phyloP scores from a whole-genome alignment of 2,888 invertebrate species.

The Molanna angustata region DNA sequence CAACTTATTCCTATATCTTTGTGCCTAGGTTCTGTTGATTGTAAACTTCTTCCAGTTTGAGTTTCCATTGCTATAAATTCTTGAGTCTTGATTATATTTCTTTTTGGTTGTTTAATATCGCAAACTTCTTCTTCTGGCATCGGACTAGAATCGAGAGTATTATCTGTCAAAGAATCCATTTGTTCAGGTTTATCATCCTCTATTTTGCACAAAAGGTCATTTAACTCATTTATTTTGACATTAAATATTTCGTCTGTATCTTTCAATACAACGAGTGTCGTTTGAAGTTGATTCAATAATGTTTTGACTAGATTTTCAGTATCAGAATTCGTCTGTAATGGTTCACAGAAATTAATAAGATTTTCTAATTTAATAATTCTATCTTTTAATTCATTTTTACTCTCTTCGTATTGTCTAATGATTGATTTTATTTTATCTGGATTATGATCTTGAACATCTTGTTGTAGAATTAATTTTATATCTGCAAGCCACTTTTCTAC shows the following conservation, averaged over 20 bases:
- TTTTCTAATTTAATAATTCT: conserved; percentile 49
- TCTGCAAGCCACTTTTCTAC: conserved; percentile 55
- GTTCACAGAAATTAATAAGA: conserved; percentile 47
- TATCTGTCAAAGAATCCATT: conserved; percentile 55
- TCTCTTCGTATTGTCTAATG: conserved; percentile 39
- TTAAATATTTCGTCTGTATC: conserved; percentile 62
- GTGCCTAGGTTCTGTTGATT: conserved; percentile 38
- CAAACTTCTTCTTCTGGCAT: conserved; percentile 63
- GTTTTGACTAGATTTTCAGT: conserved; percentile 46
- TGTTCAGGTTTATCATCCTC: conserved; percentile 38
- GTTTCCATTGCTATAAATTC: conserved; percentile 32
- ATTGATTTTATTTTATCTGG: conserved; percentile 38
- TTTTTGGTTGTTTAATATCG: conserved; percentile 35
- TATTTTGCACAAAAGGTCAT: conserved; percentile 47
- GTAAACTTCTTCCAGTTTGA: conserved; percentile 28
- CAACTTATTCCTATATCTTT: conserved; percentile 55
- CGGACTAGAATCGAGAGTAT: conserved; percentile 66
- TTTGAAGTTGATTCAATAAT: conserved; percentile 56
- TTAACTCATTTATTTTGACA: conserved; percentile 56
- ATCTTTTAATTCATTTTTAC: conserved; percentile 44
- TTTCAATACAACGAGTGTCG: conserved; percentile 55
- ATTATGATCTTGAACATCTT: conserved; percentile 35
- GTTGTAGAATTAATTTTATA: conserved; percentile 40
- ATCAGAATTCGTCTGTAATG: conserved; percentile 49
- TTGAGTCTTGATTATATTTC: conserved; percentile 27